These are phyloP conservation scores for Proisotoma minuta DNA, from an alignment of 2,888 invertebrate genomes.

Conservation along the genomic window DNA sequence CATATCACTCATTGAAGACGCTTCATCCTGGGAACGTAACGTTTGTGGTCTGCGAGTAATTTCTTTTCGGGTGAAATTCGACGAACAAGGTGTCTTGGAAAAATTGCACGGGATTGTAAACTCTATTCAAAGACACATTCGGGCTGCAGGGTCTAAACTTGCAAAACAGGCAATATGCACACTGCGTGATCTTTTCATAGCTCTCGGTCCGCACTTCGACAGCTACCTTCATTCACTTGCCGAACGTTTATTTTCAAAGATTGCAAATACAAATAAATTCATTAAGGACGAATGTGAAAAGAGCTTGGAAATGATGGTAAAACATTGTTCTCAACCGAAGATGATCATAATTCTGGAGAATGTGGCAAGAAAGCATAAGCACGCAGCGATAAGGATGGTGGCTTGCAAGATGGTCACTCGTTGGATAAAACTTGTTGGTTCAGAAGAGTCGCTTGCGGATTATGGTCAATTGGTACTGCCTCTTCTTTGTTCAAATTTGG, in stretches of 20 bases:
- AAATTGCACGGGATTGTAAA: neutral
- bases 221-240: neutral
- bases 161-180: neutral
- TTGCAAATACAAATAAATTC: constrained; percentile 3
- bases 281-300: constrained; percentile 6
- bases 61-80: neutral
- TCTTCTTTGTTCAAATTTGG: neutral
- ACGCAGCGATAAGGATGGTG: neutral
- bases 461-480: constrained; percentile 3
- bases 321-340: neutral
- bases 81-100: neutral
- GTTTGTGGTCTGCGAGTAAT: neutral
- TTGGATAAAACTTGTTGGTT: neutral
- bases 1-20: neutral
- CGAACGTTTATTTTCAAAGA: constrained; percentile 4
- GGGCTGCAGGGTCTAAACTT: constrained; percentile 5
- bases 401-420: neutral
- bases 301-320: neutral
- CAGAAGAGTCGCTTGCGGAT: neutral
- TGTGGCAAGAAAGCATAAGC: constrained; percentile 1
- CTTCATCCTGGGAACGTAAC: neutral
- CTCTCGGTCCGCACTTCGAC: neutral
- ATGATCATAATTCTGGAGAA: neutral
- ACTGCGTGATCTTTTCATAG: constrained; percentile 1
- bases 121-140: neutral